phyloP scores from a whole-genome alignment of 2,888 invertebrate genomes.

The Timema cristinae region DNA sequence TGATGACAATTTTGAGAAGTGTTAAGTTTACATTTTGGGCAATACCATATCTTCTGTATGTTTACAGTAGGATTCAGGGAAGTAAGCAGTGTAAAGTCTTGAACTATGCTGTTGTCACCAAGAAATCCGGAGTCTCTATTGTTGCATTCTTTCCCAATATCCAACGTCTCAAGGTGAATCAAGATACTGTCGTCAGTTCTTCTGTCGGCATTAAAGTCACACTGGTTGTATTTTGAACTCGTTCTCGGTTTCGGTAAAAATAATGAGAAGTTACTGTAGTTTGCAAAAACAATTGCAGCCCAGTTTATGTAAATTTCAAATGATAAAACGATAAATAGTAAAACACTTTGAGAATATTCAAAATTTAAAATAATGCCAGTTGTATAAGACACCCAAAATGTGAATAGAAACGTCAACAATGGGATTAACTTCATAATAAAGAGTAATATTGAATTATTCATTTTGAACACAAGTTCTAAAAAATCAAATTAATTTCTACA shows the following conservation, averaged over 20 bases:
- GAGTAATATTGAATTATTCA: no score
- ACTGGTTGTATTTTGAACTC: no score
- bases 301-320: slow-evolving; percentile 28
- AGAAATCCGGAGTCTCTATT: neutral
- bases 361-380: slow-evolving; percentile 1
- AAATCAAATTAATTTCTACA: no score
- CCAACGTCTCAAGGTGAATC: neutral
- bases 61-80: slow-evolving; percentile 8
- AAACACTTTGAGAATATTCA: slow-evolving; percentile 2
- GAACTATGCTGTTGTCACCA: neutral
- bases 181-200: neutral
- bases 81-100: neutral
- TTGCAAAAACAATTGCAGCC: slow-evolving; percentile 17
- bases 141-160: neutral
- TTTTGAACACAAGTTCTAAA: no score
- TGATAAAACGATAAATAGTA: slow-evolving; percentile 21
- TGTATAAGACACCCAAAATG: slow-evolving; percentile 18
- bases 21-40: slow-evolving; percentile 23
- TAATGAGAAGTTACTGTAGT: neutral
- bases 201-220: no score
- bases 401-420: slow-evolving; percentile 21
- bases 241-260: neutral
- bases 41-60: slow-evolving; percentile 24
- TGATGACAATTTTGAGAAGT: slow-evolving; percentile 23
- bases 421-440: slow-evolving; percentile 20